Conservation (phyloP, 2,888 invertebrate species). For the Hirtodrosophila histrioides region DNA sequence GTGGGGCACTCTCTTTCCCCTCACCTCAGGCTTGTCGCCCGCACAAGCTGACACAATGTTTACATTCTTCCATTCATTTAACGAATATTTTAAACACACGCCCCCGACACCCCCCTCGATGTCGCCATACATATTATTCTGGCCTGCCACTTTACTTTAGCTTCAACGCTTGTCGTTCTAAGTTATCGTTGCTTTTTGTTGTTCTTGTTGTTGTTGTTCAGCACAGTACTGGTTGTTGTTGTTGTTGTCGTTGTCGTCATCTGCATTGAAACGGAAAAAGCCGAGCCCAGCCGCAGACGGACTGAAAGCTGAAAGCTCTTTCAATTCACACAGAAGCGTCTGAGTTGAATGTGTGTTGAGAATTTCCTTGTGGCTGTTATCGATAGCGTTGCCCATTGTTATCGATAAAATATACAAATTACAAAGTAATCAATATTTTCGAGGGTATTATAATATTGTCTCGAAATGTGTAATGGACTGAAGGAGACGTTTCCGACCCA, state of each 20-base stretch:
- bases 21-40: neutral
- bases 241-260: conserved; percentile 38
- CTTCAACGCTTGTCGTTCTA: conserved; percentile 38
- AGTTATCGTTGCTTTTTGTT: conserved; percentile 23
- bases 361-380: neutral
- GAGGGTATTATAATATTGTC: too few relatives aligned
- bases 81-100: conserved; percentile 24
- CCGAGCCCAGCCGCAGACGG: conserved; percentile 2
- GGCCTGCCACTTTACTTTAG: conserved; percentile 42
- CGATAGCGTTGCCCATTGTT: too few relatives aligned
- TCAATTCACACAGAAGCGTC: conserved; percentile 4
- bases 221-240: conserved; percentile 20
- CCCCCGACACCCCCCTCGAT: neutral
- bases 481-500: too few relatives aligned
- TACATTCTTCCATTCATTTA: conserved; percentile 8
- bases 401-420: too few relatives aligned
- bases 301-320: neutral
- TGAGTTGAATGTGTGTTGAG: neutral
- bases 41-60: conserved; percentile 6
- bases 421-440: too few relatives aligned
- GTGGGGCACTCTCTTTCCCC: neutral
- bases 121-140: conserved; percentile 17
- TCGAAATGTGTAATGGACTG: too few relatives aligned
- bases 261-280: conserved; percentile 46
- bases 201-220: conserved; percentile 17